Base-by-base conservation (phyloP, 2,797 vertebrate genomes). In the Semaprochilodus insignis region DNA sequence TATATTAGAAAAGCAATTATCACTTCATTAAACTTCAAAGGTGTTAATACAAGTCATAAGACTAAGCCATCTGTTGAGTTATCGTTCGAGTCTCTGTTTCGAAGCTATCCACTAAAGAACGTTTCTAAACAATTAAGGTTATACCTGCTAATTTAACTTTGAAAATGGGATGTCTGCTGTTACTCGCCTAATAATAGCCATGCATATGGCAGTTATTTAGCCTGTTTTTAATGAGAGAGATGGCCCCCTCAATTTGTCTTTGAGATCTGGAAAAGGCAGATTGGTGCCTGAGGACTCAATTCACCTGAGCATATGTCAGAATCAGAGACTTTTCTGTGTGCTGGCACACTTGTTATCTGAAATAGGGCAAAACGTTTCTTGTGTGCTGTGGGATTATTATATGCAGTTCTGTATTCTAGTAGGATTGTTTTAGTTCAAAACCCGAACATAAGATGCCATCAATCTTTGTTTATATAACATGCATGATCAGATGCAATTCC, bases 1-100 rank as follows among this genome's bases (percentile, higher is more conserved):
- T 94, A 92, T 94, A 95, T 95, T 93, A 94, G 92, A 93, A 95
- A 95, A 95, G 91, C 93, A 94, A 95, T 95, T 94, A 95, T 92
- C 92, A 94, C 92, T 94, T 95, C 94, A 95, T 95, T 95, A 95
- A 94, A 94, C 94, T 92, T 93, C 78, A 86, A 92, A 95, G 93
- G 92, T 94, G 93, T 94, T 95, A 94, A 95, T 94, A 94, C 89
- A 93, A 95, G 92, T 93, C 91, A 93, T 94, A 95, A 95, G 93
- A 94, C 92, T 93, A 92, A 91, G 94, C 94, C 95, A 95, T 94
- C 95, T 95, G 95, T 95, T 91, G 92, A 92, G 93, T 93, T 93
- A 91, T 92, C 90, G 86, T 88, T 54, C 40, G 84, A 91, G 91
- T 89, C 52, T 90, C 83, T 91, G 90, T 93, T 31, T 91, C 77